A percentile compares a stretch with the other conserved stretches of the same genome.
These are phyloP conservation scores for Passer montanus DNA, from an alignment of 2,113 vertebrate species.

Conservation along the genomic window DNA sequence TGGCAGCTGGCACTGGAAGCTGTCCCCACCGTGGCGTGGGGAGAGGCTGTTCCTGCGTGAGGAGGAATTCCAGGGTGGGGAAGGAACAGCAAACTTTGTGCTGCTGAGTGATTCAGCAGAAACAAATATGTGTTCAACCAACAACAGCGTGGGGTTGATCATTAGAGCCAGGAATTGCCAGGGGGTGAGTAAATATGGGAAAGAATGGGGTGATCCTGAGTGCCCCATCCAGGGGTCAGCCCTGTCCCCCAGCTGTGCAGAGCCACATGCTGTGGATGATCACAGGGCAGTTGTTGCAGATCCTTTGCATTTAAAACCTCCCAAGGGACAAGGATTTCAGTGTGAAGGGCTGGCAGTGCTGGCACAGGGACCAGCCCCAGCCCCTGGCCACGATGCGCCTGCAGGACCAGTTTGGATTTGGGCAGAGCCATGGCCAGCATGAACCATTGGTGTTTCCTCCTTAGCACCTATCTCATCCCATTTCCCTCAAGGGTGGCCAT, in stretches of 20 bases:
- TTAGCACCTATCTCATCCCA: rapidly evolving
- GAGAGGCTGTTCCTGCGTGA: rapidly evolving
- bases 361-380: neutral
- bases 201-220: neutral
- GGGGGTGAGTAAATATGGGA: neutral
- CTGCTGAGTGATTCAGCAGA: neutral
- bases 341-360: neutral
- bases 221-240: neutral
- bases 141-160: rapidly evolving
- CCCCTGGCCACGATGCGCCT: neutral
- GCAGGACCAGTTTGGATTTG: neutral
- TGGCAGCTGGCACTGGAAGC: rapidly evolving
- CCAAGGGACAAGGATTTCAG: neutral
- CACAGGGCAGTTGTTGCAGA: neutral
- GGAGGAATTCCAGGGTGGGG: neutral
- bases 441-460: neutral
- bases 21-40: rapidly evolving
- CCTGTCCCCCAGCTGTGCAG: neutral
- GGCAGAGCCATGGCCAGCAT: neutral
- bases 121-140: neutral
- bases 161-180: neutral
- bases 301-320: neutral
- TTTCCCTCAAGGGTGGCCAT: rapidly evolving
- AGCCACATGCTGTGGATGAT: neutral
- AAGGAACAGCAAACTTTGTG: neutral